These are phyloP conservation scores for Solea solea DNA, from an alignment of 2,113 vertebrate genomes.

Conservation along the genomic window DNA sequence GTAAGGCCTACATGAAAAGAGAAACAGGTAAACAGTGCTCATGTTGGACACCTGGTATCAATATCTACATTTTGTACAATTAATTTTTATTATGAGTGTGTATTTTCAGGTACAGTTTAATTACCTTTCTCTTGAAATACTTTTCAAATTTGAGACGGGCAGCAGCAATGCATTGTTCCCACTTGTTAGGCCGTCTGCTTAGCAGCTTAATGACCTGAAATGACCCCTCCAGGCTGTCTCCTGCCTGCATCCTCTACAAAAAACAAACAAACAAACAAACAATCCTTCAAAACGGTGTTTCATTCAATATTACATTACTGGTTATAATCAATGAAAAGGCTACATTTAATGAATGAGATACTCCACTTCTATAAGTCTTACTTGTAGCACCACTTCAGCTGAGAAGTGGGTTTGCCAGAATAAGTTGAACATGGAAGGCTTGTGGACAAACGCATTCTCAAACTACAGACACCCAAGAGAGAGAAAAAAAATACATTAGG, in stretches of 20 bases:
- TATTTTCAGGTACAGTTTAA: background rate
- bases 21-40: background rate
- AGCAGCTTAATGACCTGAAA: conserved; percentile 96
- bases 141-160: conserved; percentile 98
- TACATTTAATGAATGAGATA: background rate
- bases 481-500: background rate
- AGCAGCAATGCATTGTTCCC: conserved; percentile 89
- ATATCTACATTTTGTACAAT: background rate
- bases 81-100: background rate
- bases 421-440: conserved; percentile 94
- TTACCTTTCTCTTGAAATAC: conserved; percentile 98
- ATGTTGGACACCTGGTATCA: background rate
- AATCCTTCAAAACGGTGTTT: background rate
- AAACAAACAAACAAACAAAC: conserved; percentile 45
- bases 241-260: conserved; percentile 89
- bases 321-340: background rate
- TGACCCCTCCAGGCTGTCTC: conserved; percentile 94
- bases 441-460: conserved; percentile 95
- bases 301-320: background rate
- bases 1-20: conserved; percentile 85
- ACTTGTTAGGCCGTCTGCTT: conserved; percentile 89
- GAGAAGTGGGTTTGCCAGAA: conserved; percentile 94
- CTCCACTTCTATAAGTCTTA: conserved; percentile 50
- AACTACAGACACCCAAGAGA: conserved; percentile 82
- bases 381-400: conserved; percentile 90